These are phyloP conservation scores for Thunnus maccoyii DNA, from an alignment of 2,113 vertebrate species.

Conservation along the genomic window DNA sequence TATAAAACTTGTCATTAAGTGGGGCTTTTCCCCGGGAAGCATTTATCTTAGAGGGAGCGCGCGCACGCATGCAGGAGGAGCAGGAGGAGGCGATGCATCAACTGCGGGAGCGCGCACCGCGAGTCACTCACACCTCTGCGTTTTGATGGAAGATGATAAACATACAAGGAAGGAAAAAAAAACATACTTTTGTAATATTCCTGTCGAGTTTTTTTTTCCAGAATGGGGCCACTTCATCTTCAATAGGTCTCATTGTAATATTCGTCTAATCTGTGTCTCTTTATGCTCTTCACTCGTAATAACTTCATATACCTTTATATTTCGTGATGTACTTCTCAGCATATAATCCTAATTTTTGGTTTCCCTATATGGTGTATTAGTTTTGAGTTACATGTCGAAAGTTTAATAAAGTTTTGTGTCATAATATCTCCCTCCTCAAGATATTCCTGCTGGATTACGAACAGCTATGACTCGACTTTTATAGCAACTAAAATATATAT, in stretches of 20 bases:
- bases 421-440: background rate
- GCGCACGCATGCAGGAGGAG: conserved; percentile 40
- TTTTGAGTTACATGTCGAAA: no score
- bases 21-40: conserved; percentile 78
- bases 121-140: conserved; percentile 18
- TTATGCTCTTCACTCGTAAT: no score
- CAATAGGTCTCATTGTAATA: no score
- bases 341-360: no score
- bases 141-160: background rate
- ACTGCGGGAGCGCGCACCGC: conserved; percentile 55
- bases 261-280: no score
- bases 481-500: background rate
- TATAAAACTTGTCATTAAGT: conserved; percentile 90
- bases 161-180: background rate
- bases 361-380: background rate
- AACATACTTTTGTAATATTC: background rate
- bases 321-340: background rate
- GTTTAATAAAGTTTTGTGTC: no score
- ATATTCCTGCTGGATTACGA: no score
- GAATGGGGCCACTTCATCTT: background rate
- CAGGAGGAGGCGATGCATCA: conserved; percentile 49
- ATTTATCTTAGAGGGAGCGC: conserved; percentile 83
- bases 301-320: no score
- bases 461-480: background rate
- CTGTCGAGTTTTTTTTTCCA: no score